Evolutionary conservation across 2,888 invertebrate genomes (phyloP).

Genomic region (Perithous albicinctus): DNA sequence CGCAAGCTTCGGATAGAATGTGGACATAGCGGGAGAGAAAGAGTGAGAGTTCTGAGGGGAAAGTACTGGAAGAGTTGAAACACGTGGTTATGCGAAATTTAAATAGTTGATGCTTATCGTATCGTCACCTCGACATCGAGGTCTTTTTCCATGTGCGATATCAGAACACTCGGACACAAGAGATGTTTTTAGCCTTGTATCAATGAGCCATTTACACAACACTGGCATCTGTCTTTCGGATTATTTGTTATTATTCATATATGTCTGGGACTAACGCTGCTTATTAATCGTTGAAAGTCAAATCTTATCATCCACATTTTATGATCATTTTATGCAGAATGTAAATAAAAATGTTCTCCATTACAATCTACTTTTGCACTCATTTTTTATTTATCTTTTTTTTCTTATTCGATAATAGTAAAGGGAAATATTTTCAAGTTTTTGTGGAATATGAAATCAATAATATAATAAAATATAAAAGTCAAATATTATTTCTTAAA

Average conservation of each 20-base stretch:
- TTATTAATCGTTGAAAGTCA: neutral
- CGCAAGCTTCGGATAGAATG: constrained; percentile 18
- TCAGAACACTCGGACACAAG: neutral
- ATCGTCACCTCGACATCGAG: constrained; percentile 18
- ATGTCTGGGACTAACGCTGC: neutral
- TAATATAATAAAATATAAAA: too few species aligned
- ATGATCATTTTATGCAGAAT: neutral
- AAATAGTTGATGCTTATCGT: constrained; percentile 25
- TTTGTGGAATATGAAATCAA: too few species aligned
- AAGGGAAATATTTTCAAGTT: neutral
- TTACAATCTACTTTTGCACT: neutral
- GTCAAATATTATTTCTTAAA: too few species aligned
- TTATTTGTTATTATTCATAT: neutral
- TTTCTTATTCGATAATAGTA: neutral
- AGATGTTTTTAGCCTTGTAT: neutral
- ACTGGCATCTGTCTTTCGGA: neutral
- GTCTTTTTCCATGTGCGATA: neutral
- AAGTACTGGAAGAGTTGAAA: too few species aligned
- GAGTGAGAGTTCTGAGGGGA: neutral
- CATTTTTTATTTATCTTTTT: neutral
- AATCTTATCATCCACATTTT: neutral
- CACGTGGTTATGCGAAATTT: constrained; percentile 31
- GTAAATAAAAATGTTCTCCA: neutral
- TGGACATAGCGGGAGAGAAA: constrained; percentile 14
- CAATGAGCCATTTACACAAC: neutral